Evolutionary conservation across 1,140 invertebrate species (phyloP), one percentile per base, ranked within the genome.

Genomic region (Anoplophora glabripennis): DNA sequence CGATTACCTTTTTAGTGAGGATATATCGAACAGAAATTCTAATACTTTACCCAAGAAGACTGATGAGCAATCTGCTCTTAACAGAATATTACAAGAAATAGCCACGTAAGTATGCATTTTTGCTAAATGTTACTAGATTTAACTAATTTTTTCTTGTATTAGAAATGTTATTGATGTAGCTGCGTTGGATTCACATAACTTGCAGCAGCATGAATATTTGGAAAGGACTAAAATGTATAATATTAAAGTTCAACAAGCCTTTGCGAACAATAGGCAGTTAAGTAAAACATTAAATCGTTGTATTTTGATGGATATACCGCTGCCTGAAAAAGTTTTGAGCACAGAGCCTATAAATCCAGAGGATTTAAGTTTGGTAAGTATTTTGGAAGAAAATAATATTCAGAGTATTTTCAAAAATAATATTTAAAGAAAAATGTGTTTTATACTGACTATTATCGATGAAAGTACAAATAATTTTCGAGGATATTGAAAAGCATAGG

Each of bases 41-140:
- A 84, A 80, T 70, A 84, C 84, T 15, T 79, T 86, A 42, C 85
- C 88, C 28, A 90, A 91, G 73, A 89, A 90, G 67, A 84, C 84
- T 58, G 91, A 94, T 76, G 92, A 94, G 75, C 90, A 93, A 77
- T 93, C 89, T 68, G 92, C 90, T 11, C 78, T 94, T 21, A 92
- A 86, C 72, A 85, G 86, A 78, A 92, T 94, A 73, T 78, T 95
- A 58, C 89, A 93, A 71, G 89, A 93, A 78, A 92, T 90, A 59
- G 90, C 91, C 38, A 89, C 88, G 91, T 94, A 78, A 83, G 86
- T 57, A 51, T 48, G 49, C 44, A 53, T 34, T 15, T 40, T 15
- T 42, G 42, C 44, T 53, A 51, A 53, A 52, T 11, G 17, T 42
- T 40, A n/a, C 4, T 54, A 36, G 45, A 62, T 58, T 49, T 9